Evolutionary conservation across 2,113 vertebrate genomes (phyloP).

Genomic region (pig (Sus scrofa)): T2T-Sscrofa CM000816.6:30437501-30438000

Average conservation of each 20-base stretch:
- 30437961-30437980: slow-evolving; percentile 62
- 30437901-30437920: neutral
- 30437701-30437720: slow-evolving; percentile 8
- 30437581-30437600: neutral
- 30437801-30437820: neutral
- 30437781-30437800: neutral
- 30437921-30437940: slow-evolving; percentile 38
- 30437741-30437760: neutral
- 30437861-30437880: slow-evolving; percentile 47
- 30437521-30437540: slow-evolving; percentile 16
- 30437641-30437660: neutral
- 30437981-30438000: slow-evolving; percentile 11
- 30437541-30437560: neutral
- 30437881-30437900: slow-evolving; percentile 31
- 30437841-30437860: slow-evolving; percentile 16
- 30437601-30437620: neutral
- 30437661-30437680: neutral
- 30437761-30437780: slow-evolving; percentile 1
- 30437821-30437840: neutral
- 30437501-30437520: neutral
- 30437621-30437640: neutral
- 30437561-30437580: neutral
- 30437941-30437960: slow-evolving; percentile 52
- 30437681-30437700: neutral
- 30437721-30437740: slow-evolving; percentile 1